Percentiles rank a stretch among this genome's conserved stretches.
Conservation (phyloP, 2,888 invertebrate genomes). For the Oegoconia quadripuncta region DNA sequence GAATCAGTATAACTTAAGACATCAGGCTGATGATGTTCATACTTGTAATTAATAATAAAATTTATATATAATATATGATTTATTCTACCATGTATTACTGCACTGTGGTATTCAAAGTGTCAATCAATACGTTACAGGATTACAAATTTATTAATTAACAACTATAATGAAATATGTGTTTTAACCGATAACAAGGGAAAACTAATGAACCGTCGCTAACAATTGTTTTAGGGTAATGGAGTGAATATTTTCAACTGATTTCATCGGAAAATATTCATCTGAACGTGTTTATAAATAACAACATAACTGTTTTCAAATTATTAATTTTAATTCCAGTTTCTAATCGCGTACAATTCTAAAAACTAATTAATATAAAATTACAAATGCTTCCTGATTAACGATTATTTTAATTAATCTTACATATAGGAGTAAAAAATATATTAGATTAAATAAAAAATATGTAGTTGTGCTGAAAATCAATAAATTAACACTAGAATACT, state of each 20-base stretch:
- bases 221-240: conserved; percentile 11
- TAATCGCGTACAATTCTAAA: conserved; percentile 46
- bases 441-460: not conserved
- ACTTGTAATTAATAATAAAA: not conserved
- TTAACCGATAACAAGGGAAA: conserved; percentile 53
- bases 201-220: conserved; percentile 41
- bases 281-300: conserved; percentile 20
- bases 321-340: conserved; percentile 38
- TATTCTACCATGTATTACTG: not conserved
- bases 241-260: conserved; percentile 28
- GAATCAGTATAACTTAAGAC: no score
- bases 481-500: conserved; percentile 50
- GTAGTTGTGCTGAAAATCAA: conserved; percentile 44
- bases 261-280: conserved; percentile 30
- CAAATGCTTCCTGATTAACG: no score
- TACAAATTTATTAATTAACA: conserved; percentile 23
- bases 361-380: conserved; percentile 44
- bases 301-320: conserved; percentile 21
- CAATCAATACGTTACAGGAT: conserved; percentile 63
- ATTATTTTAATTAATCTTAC: conserved; percentile 35
- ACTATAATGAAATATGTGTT: conserved; percentile 39
- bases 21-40: no score
- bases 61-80: not conserved
- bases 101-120: conserved; percentile 65
- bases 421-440: conserved; percentile 18